Conservation (phyloP, 1,140 invertebrate species). For the Micrasema minimum region DNA sequence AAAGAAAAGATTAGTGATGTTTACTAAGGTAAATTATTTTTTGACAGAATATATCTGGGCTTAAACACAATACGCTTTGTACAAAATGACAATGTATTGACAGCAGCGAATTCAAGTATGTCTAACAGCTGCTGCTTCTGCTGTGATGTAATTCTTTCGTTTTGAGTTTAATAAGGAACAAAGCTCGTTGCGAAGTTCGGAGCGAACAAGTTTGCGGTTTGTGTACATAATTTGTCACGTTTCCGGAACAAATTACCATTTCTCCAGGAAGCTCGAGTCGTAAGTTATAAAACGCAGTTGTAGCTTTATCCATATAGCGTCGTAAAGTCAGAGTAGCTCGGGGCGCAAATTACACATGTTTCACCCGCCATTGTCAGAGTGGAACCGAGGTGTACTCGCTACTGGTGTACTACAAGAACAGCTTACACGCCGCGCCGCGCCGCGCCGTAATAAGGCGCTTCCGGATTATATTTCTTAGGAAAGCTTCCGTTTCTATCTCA, state of each 20-base stretch:
- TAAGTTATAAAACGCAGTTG: slow-evolving; percentile 37
- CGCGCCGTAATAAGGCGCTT: no score
- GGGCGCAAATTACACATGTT: slow-evolving; percentile 32
- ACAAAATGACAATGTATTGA: neutral
- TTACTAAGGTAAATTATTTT: neutral
- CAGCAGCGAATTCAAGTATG: no score
- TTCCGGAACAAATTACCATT: slow-evolving; percentile 41
- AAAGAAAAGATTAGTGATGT: neutral
- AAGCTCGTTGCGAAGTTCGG: slow-evolving; percentile 7
- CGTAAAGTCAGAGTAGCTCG: neutral
- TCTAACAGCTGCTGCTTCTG: no score
- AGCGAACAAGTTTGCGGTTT: slow-evolving; percentile 14
- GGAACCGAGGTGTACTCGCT: neutral
- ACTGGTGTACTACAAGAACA: no score
- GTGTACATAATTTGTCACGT: slow-evolving; percentile 26
- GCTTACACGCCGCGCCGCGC: no score
- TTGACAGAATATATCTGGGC: no score
- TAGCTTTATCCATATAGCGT: slow-evolving; percentile 1
- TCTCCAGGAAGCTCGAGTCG: slow-evolving; percentile 25
- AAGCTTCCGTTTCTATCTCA: no score
- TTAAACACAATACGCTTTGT: no score
- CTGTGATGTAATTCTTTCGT: neutral
- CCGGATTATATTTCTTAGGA: no score
- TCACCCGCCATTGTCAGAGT: neutral
- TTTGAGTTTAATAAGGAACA: slow-evolving; percentile 7